Conservation (phyloP, 2,797 vertebrate species). For the Danio albolineatus region DNA sequence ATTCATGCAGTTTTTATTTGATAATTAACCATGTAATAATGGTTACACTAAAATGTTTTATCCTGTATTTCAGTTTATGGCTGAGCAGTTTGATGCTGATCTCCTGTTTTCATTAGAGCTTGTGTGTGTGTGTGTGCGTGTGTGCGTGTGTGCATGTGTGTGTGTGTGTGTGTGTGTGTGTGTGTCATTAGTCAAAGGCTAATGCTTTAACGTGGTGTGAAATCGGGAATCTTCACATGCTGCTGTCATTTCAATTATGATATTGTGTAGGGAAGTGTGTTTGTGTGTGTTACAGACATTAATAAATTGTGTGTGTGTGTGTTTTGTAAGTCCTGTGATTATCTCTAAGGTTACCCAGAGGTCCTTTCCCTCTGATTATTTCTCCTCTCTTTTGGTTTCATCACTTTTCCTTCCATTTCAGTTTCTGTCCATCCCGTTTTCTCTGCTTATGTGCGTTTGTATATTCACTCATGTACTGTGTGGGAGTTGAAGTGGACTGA, state of each 20-base stretch:
- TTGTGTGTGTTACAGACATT: slow-evolving; percentile 20
- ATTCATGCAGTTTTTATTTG: neutral
- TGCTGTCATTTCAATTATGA: slow-evolving; percentile 38
- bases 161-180: neutral
- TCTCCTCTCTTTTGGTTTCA: neutral
- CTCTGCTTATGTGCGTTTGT: neutral
- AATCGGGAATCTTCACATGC: slow-evolving; percentile 52
- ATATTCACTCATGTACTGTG: slow-evolving; percentile 36
- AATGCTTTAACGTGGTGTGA: slow-evolving; percentile 39
- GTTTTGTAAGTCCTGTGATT: slow-evolving; percentile 23
- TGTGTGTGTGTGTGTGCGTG: too few species aligned
- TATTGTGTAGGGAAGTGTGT: slow-evolving; percentile 3
- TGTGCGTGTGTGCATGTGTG: slow-evolving; percentile 5
- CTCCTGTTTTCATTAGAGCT: neutral
- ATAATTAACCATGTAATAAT: neutral
- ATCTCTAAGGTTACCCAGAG: slow-evolving; percentile 39
- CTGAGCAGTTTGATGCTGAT: neutral
- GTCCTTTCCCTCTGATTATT: slow-evolving; percentile 31
- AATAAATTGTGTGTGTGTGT: slow-evolving; percentile 1
- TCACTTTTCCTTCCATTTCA: slow-evolving; percentile 33
- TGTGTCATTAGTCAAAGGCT: slow-evolving; percentile 3
- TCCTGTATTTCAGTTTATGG: neutral
- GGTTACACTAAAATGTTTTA: neutral
- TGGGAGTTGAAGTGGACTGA: slow-evolving; percentile 69
- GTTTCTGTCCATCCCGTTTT: slow-evolving; percentile 3